Percentiles rank a stretch among this genome's conserved stretches.
These are phyloP conservation scores for Lysiphlebus fabarum DNA, from an alignment of 1,140 invertebrate genomes.

Conservation along the genomic window DNA sequence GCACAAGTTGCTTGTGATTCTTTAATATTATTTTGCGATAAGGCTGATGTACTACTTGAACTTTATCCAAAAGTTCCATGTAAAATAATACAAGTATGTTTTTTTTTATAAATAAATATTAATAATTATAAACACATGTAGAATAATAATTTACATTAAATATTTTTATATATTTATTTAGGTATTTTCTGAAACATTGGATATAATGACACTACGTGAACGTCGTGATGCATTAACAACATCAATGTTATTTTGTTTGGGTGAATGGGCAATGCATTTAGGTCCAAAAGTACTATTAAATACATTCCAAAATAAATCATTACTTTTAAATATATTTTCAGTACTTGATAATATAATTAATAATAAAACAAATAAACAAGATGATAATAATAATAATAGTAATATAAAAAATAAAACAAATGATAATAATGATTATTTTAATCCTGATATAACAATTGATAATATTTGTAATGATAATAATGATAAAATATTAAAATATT, in stretches of 20 bases:
- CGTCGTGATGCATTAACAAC: constrained; percentile 66
- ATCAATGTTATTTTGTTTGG: constrained; percentile 83
- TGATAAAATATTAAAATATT: constrained; percentile 46
- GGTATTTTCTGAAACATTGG: constrained; percentile 62
- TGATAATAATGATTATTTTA: constrained; percentile 62
- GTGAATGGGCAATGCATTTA: constrained; percentile 88
- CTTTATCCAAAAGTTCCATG: constrained; percentile 75
- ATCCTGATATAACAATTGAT: constrained; percentile 68
- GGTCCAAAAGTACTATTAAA: constrained; percentile 53
- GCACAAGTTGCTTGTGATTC: constrained; percentile 86
- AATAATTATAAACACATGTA: not conserved
- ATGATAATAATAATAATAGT: constrained; percentile 47
- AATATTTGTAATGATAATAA: constrained; percentile 59
- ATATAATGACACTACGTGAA: constrained; percentile 54
- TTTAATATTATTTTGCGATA: constrained; percentile 76
- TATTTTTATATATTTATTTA: constrained; percentile 46
- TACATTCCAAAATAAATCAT: constrained; percentile 54
- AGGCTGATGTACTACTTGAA: constrained; percentile 69
- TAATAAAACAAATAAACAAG: constrained; percentile 43
- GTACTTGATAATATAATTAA: constrained; percentile 52
- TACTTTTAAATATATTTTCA: constrained; percentile 64
- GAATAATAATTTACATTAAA: not conserved
- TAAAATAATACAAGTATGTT: constrained; percentile 68
- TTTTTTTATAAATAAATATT: constrained; percentile 25
- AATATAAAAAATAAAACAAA: constrained; percentile 40